A percentile compares a stretch with the other conserved stretches of the same genome.
phyloP scores from a whole-genome alignment of 2,113 vertebrate species.

The Oncorhynchus nerka region DNA sequence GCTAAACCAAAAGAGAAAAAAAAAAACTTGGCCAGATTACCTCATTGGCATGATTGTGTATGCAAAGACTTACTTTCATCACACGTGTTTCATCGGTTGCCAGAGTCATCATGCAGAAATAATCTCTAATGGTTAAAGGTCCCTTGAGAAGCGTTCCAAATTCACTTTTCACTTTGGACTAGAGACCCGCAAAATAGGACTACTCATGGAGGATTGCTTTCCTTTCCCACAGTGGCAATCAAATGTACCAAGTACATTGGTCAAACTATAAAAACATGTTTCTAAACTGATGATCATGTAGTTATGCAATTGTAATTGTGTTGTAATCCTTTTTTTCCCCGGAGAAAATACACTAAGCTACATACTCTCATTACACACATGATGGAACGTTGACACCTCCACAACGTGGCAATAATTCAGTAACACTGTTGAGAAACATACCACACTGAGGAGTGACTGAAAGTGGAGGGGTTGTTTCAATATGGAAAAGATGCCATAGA shows the following conservation, averaged over 20 bases:
- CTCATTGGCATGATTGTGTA: neutral
- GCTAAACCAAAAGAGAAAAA: neutral
- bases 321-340: neutral
- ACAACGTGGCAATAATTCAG: neutral
- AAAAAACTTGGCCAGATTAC: neutral
- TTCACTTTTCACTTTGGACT: slow-evolving; percentile 50
- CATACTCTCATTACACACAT: neutral
- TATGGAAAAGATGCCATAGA: neutral
- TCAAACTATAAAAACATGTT: neutral
- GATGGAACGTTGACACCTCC: neutral
- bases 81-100: slow-evolving; percentile 62
- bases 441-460: neutral
- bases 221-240: neutral
- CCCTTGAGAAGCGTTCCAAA: slow-evolving; percentile 53
- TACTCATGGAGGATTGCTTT: neutral
- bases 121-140: slow-evolving; percentile 58
- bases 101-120: slow-evolving; percentile 66
- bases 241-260: neutral
- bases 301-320: neutral
- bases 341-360: neutral
- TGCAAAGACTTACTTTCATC: slow-evolving; percentile 48
- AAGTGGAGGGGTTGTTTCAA: neutral
- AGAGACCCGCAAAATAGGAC: slow-evolving; percentile 16
- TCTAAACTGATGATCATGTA: neutral
- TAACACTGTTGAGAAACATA: neutral